Evolutionary conservation across 2,888 invertebrate genomes (phyloP), one percentile per base, ranked within the genome.

Genomic region (Philopedon plagiatum): DNA sequence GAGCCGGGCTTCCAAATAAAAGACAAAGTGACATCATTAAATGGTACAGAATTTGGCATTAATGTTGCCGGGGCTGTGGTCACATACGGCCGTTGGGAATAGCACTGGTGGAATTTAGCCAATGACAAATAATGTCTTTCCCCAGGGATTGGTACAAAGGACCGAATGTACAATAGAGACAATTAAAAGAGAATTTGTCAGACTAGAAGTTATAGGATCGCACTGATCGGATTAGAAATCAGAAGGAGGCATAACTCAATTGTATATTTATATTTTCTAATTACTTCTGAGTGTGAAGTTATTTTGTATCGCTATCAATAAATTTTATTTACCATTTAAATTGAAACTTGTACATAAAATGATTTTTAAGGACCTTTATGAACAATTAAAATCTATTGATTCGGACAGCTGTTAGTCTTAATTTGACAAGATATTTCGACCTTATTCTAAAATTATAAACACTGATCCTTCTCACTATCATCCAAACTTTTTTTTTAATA

Each of bases 11-110:
- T 60, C 19, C 51, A 61, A 68, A 73, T 74, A 76, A 70, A 76
- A 72, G 73, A 75, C 73, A 74, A 75, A 75, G 73, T 70, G 73
- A 75, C 73, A 72, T 72, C 76, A 75, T 75, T 76, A 76, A 75
- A 67, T 56, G 60, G 44, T 44, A 74, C 73, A 57, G 67, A 58
- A 71, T 76, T 73, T 68, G 69, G 69, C 73, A 71, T 76, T 62
- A 63, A 66, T 65, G 51, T 54, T 51, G 68, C 54, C 26, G 54
- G 61, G 61, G 61, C 56, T 60, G 71, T 66, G 71, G 65, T 71
- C 66, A 71, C 71, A 66, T 65, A 26, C 61, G 21, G 54, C 54
- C 58, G 21, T 60, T n/a, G 66, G 66, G 70, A 64, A 64, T 64
- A 58, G 39, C 58, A 51, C 21, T 41, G 63, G 51, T 51, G 71